These are phyloP conservation scores for Diaphora mendica DNA, from an alignment of 2,888 invertebrate species.

Conservation along the genomic window DNA sequence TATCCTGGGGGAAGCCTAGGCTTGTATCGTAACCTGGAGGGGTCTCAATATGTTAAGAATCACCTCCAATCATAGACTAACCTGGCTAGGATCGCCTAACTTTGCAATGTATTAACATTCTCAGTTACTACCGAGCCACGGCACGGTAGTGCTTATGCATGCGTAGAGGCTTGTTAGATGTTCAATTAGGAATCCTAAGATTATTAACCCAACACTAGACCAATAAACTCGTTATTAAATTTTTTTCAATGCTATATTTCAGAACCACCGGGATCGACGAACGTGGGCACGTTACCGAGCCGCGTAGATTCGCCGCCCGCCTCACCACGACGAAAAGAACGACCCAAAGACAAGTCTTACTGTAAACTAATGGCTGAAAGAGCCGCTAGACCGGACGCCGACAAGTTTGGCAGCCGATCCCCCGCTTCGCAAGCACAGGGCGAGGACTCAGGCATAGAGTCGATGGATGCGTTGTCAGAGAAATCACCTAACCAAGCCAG, in stretches of 20 bases:
- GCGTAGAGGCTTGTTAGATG: neutral
- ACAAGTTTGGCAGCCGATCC: slow-evolving; percentile 78
- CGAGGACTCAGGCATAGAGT: slow-evolving; percentile 96
- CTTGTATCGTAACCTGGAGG: no score
- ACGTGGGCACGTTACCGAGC: slow-evolving; percentile 87
- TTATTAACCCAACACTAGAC: neutral
- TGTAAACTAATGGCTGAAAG: slow-evolving; percentile 86
- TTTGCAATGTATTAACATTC: no score
- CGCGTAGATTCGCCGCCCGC: slow-evolving; percentile 71
- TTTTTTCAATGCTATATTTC: slow-evolving; percentile 42
- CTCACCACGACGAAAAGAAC: slow-evolving; percentile 74
- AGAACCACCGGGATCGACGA: slow-evolving; percentile 89
- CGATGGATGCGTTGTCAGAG: slow-evolving; percentile 97
- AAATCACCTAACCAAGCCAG: slow-evolving; percentile 95
- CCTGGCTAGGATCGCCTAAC: no score
- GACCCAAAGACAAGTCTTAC: slow-evolving; percentile 85
- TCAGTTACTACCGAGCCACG: no score
- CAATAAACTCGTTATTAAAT: neutral
- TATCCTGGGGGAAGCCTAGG: no score
- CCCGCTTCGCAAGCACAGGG: slow-evolving; percentile 88
- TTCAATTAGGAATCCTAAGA: neutral
- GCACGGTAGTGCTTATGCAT: no score
- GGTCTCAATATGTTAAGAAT: no score
- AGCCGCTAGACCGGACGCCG: slow-evolving; percentile 60
- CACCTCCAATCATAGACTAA: no score